phyloP scores from a whole-genome alignment of 2,888 invertebrate genomes.

The Eumerus sabulonum region DNA sequence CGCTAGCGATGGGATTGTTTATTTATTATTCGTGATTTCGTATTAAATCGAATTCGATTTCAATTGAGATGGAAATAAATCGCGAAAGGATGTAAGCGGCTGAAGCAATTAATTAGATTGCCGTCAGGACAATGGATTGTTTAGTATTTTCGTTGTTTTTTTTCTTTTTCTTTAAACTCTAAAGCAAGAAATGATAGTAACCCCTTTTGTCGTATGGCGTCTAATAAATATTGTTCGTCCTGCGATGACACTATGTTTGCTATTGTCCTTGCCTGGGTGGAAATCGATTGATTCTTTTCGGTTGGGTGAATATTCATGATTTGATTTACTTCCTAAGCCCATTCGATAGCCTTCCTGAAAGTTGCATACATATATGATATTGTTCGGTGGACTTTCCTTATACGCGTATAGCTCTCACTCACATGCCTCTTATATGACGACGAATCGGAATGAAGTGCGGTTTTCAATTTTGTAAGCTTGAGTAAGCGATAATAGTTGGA shows the following conservation, averaged over 20 bases:
- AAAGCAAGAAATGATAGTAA: not conserved
- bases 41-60: slow-evolving; percentile 67
- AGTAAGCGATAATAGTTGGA: no score
- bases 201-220: slow-evolving; percentile 45
- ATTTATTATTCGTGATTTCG: slow-evolving; percentile 63
- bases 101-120: slow-evolving; percentile 65
- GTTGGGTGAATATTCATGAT: slow-evolving; percentile 54
- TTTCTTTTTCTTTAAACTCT: slow-evolving; percentile 5
- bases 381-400: slow-evolving; percentile 1
- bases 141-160: not conserved
- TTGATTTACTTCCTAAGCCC: slow-evolving; percentile 58
- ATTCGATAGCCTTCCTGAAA: not conserved
- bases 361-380: slow-evolving; percentile 49
- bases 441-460: no score
- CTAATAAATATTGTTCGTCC: slow-evolving; percentile 63
- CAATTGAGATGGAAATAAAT: slow-evolving; percentile 66
- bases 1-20: slow-evolving; percentile 38
- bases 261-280: slow-evolving; percentile 54
- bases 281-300: slow-evolving; percentile 40
- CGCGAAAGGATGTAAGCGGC: slow-evolving; percentile 35
- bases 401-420: no score
- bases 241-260: slow-evolving; percentile 55
- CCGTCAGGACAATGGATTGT: slow-evolving; percentile 50
- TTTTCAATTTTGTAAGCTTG: no score
- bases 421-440: no score